phyloP scores from a whole-genome alignment of 1,140 invertebrate species.

The Acyrthosiphon pisum region DNA sequence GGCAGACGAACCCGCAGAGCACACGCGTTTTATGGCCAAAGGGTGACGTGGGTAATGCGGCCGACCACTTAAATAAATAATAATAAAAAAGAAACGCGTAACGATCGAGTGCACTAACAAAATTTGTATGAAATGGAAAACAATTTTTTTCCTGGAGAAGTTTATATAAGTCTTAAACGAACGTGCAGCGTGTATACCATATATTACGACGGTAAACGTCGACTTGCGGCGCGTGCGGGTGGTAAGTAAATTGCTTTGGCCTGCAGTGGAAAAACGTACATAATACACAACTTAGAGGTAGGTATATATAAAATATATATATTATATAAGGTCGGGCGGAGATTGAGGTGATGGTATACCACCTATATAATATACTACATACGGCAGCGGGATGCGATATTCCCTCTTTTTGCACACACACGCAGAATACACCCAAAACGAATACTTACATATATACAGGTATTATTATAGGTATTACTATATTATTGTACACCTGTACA shows the following conservation, averaged over 20 bases:
- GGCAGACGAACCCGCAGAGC: not conserved
- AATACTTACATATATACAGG: too few relatives aligned
- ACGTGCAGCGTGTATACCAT: not conserved
- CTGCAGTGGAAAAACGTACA: slow-evolving; percentile 5
- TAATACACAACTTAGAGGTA: not conserved
- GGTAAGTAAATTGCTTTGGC: slow-evolving; percentile 20
- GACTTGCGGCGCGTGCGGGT: not conserved
- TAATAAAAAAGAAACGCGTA: not conserved
- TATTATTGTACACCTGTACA: too few relatives aligned
- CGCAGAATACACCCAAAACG: not conserved
- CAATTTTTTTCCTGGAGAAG: slow-evolving; percentile 2
- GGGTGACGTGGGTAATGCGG: not conserved
- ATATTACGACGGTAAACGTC: not conserved
- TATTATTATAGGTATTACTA: not conserved
- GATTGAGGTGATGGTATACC: not conserved
- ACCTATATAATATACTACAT: not conserved
- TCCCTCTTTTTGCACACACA: not conserved
- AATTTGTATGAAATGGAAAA: slow-evolving; percentile 8
- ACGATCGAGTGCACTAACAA: slow-evolving; percentile 31
- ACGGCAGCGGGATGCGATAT: not conserved
- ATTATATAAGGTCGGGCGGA: not conserved
- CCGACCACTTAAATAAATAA: slow-evolving; percentile 21
- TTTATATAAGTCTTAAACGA: not conserved
- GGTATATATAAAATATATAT: not conserved
- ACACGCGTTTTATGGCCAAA: not conserved